Percentiles rank a stretch among this genome's conserved stretches.
phyloP scores from a whole-genome alignment of 2,113 vertebrate genomes.

The Urocitellus parryii region DNA sequence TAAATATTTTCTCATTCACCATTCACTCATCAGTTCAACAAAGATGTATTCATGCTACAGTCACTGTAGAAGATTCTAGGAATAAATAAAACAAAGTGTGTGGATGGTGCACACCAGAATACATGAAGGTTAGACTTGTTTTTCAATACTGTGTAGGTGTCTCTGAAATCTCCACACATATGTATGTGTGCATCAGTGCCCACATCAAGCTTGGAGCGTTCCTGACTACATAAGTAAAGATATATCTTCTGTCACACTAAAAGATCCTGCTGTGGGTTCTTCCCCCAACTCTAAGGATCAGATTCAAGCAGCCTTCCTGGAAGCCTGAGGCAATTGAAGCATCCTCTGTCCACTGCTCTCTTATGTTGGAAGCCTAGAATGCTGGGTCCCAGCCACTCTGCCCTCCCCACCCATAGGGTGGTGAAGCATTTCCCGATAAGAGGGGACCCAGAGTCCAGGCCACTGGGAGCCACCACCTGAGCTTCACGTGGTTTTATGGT shows the following conservation, averaged over 20 bases:
- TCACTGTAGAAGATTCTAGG: neutral
- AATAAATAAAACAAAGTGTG: neutral
- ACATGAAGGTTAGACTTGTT: neutral
- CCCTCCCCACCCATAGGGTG: neutral
- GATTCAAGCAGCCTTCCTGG: neutral
- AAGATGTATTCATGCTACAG: neutral
- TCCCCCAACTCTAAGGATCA: neutral
- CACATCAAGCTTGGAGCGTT: neutral
- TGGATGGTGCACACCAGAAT: neutral
- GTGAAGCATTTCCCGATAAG: conserved; percentile 37
- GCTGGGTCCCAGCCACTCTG: neutral
- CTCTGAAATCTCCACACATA: neutral
- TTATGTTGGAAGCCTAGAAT: neutral
- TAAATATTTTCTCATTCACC: neutral
- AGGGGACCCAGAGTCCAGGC: conserved; percentile 59
- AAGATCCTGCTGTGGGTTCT: neutral
- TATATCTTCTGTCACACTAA: neutral
- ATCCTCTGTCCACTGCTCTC: neutral
- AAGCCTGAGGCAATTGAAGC: neutral
- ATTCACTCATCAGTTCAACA: neutral
- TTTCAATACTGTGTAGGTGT: neutral
- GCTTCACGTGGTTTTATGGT: conserved; percentile 74
- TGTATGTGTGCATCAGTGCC: neutral
- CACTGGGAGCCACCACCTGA: conserved; percentile 43
- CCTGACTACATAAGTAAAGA: neutral